Evolutionary conservation across 2,888 invertebrate species (phyloP), one percentile per base, ranked within the genome.

Genomic region (Augochlorella aurata): DNA sequence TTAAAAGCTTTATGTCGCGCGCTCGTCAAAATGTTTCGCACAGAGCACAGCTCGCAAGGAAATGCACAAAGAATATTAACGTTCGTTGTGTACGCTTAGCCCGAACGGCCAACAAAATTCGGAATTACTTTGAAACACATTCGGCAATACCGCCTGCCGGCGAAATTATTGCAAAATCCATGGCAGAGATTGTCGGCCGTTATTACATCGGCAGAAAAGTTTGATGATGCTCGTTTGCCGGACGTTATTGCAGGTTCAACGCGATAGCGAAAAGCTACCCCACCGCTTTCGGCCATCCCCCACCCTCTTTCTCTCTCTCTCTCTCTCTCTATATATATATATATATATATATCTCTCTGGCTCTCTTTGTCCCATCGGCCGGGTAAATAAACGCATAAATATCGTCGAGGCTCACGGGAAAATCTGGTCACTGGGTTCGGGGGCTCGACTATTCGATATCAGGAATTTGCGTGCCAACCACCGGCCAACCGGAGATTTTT

Each of bases 381-480:
- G 24, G 77, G 74, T 69, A 79, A 77, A 83, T 79, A 83, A 79
- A 72, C 72, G 69, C 47, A 79, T 83, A 83, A 82, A 83, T 82
- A 74, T 83, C 77, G 58, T 0, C 24, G 58, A 38, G 63, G 38
- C 47, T 72, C 24, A 4, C 47, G 16, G 50, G 47, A 45, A 49
- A 82, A 82, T 78, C 38, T 78, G 82, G 82, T 75, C 83, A 83
- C 65, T 70, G 52, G 74, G 71, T 73, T 69, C 63, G 24, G 38
- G 18, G 65, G 38, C 70, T 24, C 63, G 75, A 78, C 82, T 79
- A 83, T 82, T 79, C 74, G 82, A 74, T 76, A 73, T 74, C 71
- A 73, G 75, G 69, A 70, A 71, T 74, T 76, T 70, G 65, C 58
- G 67, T 24, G 67, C 47, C 49, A 29, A 47, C n/a, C n/a, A 29